Conservation (phyloP, 2,888 invertebrate genomes). For the Teleogryllus oceanicus region DNA sequence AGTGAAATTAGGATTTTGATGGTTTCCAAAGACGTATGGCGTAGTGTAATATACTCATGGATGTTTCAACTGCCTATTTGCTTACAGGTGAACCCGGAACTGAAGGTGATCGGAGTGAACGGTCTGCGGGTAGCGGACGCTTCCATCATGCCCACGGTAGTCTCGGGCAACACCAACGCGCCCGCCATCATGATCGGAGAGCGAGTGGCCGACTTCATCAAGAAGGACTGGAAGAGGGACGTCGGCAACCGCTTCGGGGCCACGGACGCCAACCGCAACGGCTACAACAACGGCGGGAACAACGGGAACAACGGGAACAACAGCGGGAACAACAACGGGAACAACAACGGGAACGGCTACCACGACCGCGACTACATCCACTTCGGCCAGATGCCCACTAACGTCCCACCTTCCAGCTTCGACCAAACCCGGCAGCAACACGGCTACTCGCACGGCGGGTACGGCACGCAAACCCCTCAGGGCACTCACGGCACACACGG, state of each 20-base stretch:
- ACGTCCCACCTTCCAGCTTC: background rate
- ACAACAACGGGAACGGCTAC: background rate
- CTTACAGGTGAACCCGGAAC: conserved; percentile 53
- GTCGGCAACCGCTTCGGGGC: background rate
- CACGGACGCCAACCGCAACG: background rate
- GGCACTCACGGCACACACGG: background rate
- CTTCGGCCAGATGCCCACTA: background rate
- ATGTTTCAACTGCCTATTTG: too few species aligned
- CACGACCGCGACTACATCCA: background rate
- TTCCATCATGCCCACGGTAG: conserved; percentile 58
- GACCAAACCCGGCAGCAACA: background rate
- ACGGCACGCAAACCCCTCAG: background rate
- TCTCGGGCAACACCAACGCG: conserved; percentile 56
- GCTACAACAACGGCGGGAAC: background rate
- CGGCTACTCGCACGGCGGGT: background rate
- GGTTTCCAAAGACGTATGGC: background rate
- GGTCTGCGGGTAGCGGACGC: conserved; percentile 56
- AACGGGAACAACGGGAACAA: background rate
- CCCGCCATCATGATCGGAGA: conserved; percentile 61
- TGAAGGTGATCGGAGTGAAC: conserved; percentile 61
- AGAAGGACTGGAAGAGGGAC: conserved; percentile 47
- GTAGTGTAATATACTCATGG: background rate
- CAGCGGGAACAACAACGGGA: background rate
- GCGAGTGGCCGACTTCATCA: conserved; percentile 54
- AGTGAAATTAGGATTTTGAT: background rate